Base-by-base conservation (phyloP, 2,113 vertebrate species). In the Catharus minimus region DNA sequence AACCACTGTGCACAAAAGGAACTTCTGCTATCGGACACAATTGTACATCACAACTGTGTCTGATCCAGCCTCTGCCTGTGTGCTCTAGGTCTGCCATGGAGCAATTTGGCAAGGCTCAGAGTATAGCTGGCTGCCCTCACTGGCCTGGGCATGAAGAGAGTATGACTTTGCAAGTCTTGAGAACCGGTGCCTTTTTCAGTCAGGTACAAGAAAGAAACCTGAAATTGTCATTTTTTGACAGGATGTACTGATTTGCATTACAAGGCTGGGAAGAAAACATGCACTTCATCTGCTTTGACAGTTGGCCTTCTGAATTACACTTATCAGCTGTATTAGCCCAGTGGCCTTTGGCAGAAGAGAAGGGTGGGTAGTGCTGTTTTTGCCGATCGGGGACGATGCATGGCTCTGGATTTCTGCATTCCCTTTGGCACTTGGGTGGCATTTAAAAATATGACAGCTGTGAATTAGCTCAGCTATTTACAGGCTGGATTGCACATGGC, bases 371-470 rank as follows among this genome's bases (percentile, higher is more conserved):
- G 49, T 1, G 1, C 33, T 74, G 38, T n/a, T 88, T 80, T 53
- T 78, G 57, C 65, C 0, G 1, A 39, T 33, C 10, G 16, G 73
- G 73, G 53, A 57, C 72, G 32, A 43, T 43, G 53, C 73, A 10
- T 2, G 18, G 49, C 82, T 88, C 76, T 1, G 10, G 69, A 49
- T 88, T 83, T 65, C 60, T 89, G 68, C n/a, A 41, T 92, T 87
- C 67, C 61, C 50, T 71, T 87, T 11, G 19, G 64, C 65, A 46
- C 67, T 80, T 73, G 0, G 2, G 52, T 94, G 88, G 79, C 94
- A 91, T 94, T 95, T 94, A 83, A 67, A 93, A 90, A 91, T 69
- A 55, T 93, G 88, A 92, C 89, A 89, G 58, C 60, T 89, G 75
- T 3, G 41, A 92, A 75, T 94, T 95, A 93, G 69, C 79, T 89